These are phyloP conservation scores for Synaphobranchus kaupii DNA, from an alignment of 2,797 vertebrate species.

Conservation along the genomic window DNA sequence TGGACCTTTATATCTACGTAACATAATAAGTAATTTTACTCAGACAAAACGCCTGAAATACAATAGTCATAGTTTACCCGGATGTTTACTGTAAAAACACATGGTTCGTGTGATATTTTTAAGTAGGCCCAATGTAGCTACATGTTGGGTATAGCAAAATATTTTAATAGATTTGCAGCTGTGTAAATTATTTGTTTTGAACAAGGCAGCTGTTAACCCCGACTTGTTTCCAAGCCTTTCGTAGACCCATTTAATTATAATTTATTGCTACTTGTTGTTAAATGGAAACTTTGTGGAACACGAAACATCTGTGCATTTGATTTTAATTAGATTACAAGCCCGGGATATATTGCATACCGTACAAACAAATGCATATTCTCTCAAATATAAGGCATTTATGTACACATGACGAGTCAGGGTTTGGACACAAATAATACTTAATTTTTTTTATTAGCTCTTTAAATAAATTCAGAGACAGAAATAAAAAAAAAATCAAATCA, in stretches of 20 bases:
- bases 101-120: not conserved
- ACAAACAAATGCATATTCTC: conserved; percentile 5
- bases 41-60: not conserved
- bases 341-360: not conserved
- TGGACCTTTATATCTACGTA: not conserved
- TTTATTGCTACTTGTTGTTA: conserved; percentile 28
- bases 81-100: not conserved
- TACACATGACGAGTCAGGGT: conserved; percentile 66
- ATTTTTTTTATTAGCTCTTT: conserved; percentile 98
- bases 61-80: not conserved
- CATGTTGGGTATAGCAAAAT: not conserved
- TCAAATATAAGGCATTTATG: conserved; percentile 10
- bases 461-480: conserved; percentile 98
- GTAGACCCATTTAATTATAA: conserved; percentile 12
- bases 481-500: conserved; percentile 86
- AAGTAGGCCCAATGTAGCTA: not conserved
- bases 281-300: conserved; percentile 14
- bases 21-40: not conserved
- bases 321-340: conserved; percentile 5
- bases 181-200: conserved; percentile 14
- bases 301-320: conserved; percentile 15
- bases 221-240: conserved; percentile 3
- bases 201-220: conserved; percentile 9
- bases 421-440: conserved; percentile 83
- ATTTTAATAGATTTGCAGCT: conserved; percentile 1